A percentile compares a stretch with the other conserved stretches of the same genome.
These are phyloP conservation scores for Stigmatopora argus DNA, from an alignment of 2,113 vertebrate genomes.

Conservation along the genomic window DNA sequence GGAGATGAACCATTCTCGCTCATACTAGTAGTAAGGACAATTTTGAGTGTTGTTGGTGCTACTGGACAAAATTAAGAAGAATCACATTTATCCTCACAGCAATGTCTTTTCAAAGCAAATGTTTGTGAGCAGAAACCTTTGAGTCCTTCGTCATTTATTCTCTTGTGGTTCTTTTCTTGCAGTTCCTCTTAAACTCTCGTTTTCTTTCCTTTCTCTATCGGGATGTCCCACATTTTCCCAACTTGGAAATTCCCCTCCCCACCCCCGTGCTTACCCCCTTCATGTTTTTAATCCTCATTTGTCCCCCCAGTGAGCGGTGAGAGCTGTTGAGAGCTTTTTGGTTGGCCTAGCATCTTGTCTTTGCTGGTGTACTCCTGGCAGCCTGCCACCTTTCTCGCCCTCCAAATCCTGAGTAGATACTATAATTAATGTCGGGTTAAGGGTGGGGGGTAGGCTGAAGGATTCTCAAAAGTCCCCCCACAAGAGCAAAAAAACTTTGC, in stretches of 20 bases:
- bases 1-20: no score
- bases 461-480: neutral
- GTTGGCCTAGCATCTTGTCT: conserved; percentile 50
- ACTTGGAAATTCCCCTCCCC: conserved; percentile 21
- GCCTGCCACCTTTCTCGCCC: conserved; percentile 31
- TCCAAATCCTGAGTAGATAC: conserved; percentile 19
- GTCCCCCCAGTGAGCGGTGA: conserved; percentile 37
- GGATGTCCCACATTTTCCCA: conserved; percentile 21
- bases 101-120: neutral
- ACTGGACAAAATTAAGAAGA: no score
- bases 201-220: conserved; percentile 25
- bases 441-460: conserved; percentile 40
- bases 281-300: conserved; percentile 35
- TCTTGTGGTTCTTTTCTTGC: neutral
- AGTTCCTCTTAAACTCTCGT: conserved; percentile 34
- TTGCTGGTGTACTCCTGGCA: conserved; percentile 54
- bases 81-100: neutral
- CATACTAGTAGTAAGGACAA: no score
- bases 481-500: no score
- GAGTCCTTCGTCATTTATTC: conserved; percentile 6
- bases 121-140: neutral
- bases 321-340: conserved; percentile 25
- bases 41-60: no score
- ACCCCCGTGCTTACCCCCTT: neutral
- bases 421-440: conserved; percentile 59